Evolutionary conservation across 2,797 vertebrate genomes (phyloP).

Genomic region (Decapterus maruadsi): DNA sequence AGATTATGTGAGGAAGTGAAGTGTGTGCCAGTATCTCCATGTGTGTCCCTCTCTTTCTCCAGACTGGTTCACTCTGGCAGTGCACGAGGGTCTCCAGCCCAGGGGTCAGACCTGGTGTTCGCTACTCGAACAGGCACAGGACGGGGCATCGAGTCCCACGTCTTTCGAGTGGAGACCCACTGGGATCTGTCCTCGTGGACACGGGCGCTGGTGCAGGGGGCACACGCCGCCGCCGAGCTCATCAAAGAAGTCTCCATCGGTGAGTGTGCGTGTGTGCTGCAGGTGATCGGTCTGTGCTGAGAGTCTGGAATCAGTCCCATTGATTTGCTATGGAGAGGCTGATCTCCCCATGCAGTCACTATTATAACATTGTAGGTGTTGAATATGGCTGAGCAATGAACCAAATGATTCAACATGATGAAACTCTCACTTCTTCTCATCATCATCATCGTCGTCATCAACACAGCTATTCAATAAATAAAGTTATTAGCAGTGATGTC

Average conservation of each 20-base stretch:
- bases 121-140: slow-evolving; percentile 93
- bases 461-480: neutral
- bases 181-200: slow-evolving; percentile 97
- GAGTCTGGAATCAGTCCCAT: neutral
- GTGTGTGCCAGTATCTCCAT: neutral
- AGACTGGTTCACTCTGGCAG: slow-evolving; percentile 95
- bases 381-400: neutral
- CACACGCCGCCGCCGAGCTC: slow-evolving; percentile 91
- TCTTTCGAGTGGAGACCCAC: slow-evolving; percentile 96
- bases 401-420: neutral
- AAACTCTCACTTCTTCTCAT: neutral
- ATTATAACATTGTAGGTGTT: neutral
- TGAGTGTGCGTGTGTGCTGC: slow-evolving; percentile 70
- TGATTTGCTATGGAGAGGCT: too few species aligned
- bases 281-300: neutral
- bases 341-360: neutral
- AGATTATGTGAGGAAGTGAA: neutral
- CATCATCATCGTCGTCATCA: too few species aligned
- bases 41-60: neutral
- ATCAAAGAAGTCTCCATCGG: slow-evolving; percentile 96
- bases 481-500: neutral
- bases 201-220: slow-evolving; percentile 93
- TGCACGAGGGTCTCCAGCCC: slow-evolving; percentile 87
- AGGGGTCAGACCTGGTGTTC: slow-evolving; percentile 92
- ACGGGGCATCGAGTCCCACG: slow-evolving; percentile 93